These are phyloP conservation scores for Tinamus major DNA, from an alignment of 2,797 vertebrate species.

Conservation along the genomic window DNA sequence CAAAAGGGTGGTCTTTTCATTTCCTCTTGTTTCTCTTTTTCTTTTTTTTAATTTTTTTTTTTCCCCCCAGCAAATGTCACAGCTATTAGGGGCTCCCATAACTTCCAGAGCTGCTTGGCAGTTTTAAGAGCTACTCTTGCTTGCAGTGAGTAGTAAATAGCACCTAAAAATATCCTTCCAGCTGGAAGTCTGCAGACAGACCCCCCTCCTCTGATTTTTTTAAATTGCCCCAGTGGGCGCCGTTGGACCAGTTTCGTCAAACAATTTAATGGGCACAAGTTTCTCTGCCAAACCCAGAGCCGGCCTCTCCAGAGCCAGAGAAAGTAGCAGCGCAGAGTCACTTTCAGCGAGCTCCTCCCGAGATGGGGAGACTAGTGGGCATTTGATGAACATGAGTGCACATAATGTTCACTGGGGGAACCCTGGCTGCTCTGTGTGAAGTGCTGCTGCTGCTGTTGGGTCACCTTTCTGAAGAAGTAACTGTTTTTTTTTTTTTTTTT, in stretches of 20 bases:
- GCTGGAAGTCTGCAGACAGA: neutral
- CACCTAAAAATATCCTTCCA: slow-evolving; percentile 3
- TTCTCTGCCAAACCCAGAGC: neutral
- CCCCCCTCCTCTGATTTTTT: neutral
- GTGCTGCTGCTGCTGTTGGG: neutral
- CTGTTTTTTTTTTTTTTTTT: neutral
- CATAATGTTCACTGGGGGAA: neutral
- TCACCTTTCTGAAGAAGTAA: neutral
- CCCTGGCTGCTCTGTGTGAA: neutral
- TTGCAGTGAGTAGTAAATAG: neutral
- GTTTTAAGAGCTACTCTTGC: slow-evolving; percentile 27
- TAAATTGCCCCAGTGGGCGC: neutral
- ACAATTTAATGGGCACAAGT: neutral
- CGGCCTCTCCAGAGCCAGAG: neutral
- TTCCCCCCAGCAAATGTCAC: neutral
- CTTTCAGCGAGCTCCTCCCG: neutral
- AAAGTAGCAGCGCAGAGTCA: neutral
- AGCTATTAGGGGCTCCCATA: neutral
- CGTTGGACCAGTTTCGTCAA: neutral
- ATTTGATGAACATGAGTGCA: neutral
- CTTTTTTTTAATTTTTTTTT: neutral
- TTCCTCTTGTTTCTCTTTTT: too few species aligned
- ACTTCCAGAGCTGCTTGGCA: slow-evolving; percentile 4
- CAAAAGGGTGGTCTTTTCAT: neutral
- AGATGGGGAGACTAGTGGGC: neutral